Base-by-base conservation (phyloP, 2,113 vertebrate species). In the Varanus komodoensis region DNA sequence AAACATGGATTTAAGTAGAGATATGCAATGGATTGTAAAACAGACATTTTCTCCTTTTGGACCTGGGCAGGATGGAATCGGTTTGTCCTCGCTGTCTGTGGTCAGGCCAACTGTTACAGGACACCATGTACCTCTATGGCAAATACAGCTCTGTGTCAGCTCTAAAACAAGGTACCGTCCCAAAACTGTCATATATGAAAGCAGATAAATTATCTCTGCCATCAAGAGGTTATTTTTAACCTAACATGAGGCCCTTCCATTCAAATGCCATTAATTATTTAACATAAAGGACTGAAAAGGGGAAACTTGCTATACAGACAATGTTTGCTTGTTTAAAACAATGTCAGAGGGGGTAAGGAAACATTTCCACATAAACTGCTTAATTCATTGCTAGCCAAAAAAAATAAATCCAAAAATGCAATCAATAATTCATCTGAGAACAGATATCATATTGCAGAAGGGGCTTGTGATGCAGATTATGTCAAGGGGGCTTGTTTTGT, bases 391-490 rank as follows among this genome's bases (percentile, higher is more conserved):
- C 85, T 44, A 92, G 90, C 92, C 88, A 93, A 90, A 87, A 91
- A 2, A 44, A 44, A 44, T 44, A 44, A 91, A 96, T 96, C 90
- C 93, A 92, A 94, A 94, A 89, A 0, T 92, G 75, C 94, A 95
- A 95, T 97, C 95, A 96, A 96, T 96, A 96, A 97, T 96, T 96
- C 34, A 97, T 94, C 27, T 84, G 82, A 75, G 91, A 91, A 69
- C 89, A 91, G 91, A 93, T 91, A 91, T 95, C 93, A 91, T 91
- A 34, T 80, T 44, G 88, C 91, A 94, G 89, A 80, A 91, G 2
- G 38, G 14, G 57, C 44, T 64, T 90, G 48, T 82, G 92, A 92
- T 0, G 0, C 87, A 86, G 87, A 94, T 90, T 82, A 17, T 78
- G 54, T 84, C 68, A 12, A 57, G 75, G 77, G 94, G 71, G 1